Base-by-base conservation (phyloP, 1,140 invertebrate species). In the Babylonia areolata region DNA sequence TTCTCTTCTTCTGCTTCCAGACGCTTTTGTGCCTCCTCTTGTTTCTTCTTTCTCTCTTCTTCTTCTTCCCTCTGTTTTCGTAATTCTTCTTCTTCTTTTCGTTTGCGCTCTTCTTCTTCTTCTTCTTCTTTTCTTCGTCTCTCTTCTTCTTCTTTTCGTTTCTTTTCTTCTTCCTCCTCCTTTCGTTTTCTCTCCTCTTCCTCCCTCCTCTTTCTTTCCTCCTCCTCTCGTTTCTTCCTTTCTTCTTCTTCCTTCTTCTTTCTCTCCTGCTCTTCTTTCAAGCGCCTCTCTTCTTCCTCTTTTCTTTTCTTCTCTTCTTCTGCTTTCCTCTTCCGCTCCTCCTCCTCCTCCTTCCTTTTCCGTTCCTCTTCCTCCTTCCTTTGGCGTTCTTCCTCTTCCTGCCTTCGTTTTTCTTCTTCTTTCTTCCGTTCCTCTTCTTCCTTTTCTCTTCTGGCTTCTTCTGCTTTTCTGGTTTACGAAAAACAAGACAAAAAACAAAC, bases 151-250 rank as follows among this genome's bases (percentile, higher is more conserved):
- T 51, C 17, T 51, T 15, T 5, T 51, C 17, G 1, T 51, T 51
- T 17, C 17, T 51, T 17, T 82, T 85, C 84, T 71, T 64, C 33
- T 83, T 77, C 39, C 75, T 88, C 82, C 51, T 82, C 71, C 80
- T 40, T 83, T 69, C 37, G n/a, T n/a, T 64, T 35, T 87, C 54
- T 81, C 81, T 81, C 28, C 85, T 81, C 28, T 69, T 86, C 77
- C 33, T 54, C 35, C 51, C 69, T 85, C 51, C 28, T 64, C 82
- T 46, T 35, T 54, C 35, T 81, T 12, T 80, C n/a, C 23, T 51
- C 51, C 69, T 81, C 42, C 35, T 89, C 37, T 81, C 33, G 23
- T 84, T 84, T 90, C 79, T 86, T 80, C 87, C 81, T 87, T 64
- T 46, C 82, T 40, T 84, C 58, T 89, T 84, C 35, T 46, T 46